Base-by-base conservation (phyloP, 2,113 vertebrate genomes). In the Poeciliopsis turrubarensis region DNA sequence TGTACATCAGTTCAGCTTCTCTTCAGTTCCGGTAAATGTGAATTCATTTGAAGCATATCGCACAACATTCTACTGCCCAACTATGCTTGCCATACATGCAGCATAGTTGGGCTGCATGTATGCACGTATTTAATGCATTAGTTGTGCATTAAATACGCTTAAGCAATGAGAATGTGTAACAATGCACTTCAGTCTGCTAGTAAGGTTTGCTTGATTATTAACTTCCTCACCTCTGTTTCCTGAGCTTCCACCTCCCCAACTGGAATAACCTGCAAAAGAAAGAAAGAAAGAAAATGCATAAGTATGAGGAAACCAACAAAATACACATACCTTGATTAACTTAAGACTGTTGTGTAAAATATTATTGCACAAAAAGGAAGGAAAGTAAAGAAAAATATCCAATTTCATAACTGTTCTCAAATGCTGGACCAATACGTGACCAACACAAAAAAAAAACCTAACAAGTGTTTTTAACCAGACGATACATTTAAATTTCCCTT, bases 161-260 rank as follows among this genome's bases (percentile, higher is more conserved):
- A 19, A 19, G 44, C 44, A 19, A 19, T 47, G 44, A 47, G 17
- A 47, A 19, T 47, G 44, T 19, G 14, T 17, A 47, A 47, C 44
- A 6, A 22, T 47, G 17, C 4, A 47, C 44, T 47, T 47, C 15
- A 47, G 44, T 5, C 15, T 19, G 14, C 0, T 47, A 47, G 5
- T 47, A 47, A 44, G 27, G 12, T 32, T 8, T 37, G 4, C 14
- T 44, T 30, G 32, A n/a, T 14, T 26, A 60, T 2, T 8, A 57
- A 57, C 63, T n/a, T 51, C 25, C 87, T 89, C 63, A 94, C 94
- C 93, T 93, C 93, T 92, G 82, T 51, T 92, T 41, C 91, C 84
- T n/a, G 86, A 87, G 1, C 88, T 87, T 30, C 93, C 91, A 5
- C 92, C 90, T 68, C 93, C 92, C 94, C 94, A 95, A 41, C 86